Percentiles rank a stretch among this genome's conserved stretches.
Conservation (phyloP, 1,140 invertebrate species). For the Temnothorax nylanderi region DNA sequence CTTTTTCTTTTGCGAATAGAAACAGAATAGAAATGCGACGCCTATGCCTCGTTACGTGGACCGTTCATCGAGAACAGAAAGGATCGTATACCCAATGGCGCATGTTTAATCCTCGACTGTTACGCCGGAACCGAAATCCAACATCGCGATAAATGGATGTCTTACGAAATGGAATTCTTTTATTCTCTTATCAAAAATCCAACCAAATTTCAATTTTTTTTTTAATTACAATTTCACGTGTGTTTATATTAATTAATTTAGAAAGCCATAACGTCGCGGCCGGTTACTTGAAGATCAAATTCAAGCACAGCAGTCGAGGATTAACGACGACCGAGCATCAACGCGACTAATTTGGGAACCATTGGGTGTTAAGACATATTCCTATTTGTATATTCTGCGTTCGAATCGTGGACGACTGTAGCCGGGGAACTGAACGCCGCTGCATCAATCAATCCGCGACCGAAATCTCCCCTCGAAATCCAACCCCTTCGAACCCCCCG, state of each 20-base stretch:
- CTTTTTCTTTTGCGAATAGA: not conserved
- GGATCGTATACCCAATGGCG: constrained; percentile 62
- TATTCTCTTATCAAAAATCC: no score
- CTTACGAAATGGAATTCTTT: not conserved
- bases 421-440: constrained; percentile 37
- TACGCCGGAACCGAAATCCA: not conserved
- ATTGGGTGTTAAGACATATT: constrained; percentile 64
- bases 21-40: constrained; percentile 46
- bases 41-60: constrained; percentile 64
- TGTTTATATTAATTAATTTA: not conserved
- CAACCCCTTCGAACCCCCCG: not conserved
- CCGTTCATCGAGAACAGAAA: constrained; percentile 63
- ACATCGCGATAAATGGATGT: not conserved
- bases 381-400: constrained; percentile 57
- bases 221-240: not conserved
- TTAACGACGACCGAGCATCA: constrained; percentile 26
- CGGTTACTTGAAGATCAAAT: not conserved
- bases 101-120: constrained; percentile 37
- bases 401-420: constrained; percentile 63
- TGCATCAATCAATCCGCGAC: constrained; percentile 5
- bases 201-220: not conserved
- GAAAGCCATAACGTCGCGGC: not conserved
- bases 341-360: constrained; percentile 32
- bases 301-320: not conserved
- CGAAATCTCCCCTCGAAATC: constrained; percentile 19